phyloP scores from a whole-genome alignment of 2,888 invertebrate species.

The Brenthis ino region DNA sequence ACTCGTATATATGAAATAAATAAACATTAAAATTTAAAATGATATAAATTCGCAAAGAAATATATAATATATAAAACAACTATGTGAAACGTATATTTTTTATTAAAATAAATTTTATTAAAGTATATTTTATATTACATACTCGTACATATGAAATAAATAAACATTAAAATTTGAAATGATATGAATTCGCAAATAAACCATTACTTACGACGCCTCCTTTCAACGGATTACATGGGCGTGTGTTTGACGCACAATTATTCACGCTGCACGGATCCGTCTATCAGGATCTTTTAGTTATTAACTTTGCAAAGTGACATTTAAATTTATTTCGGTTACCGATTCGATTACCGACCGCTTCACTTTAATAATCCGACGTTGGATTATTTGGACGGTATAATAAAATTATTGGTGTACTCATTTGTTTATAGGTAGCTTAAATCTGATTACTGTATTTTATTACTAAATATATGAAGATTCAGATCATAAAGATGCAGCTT shows the following conservation, averaged over 20 bases:
- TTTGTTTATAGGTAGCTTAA: background rate
- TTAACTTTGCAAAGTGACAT: constrained; percentile 42
- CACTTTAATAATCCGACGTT: constrained; percentile 20
- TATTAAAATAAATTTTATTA: background rate
- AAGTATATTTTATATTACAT: background rate
- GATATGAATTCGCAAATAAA: constrained; percentile 20
- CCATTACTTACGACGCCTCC: constrained; percentile 19
- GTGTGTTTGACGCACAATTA: constrained; percentile 51
- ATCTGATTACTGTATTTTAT: background rate
- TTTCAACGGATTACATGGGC: constrained; percentile 18
- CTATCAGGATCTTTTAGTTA: constrained; percentile 42
- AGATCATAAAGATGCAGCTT: no score
- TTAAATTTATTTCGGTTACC: constrained; percentile 31
- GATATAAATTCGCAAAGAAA: constrained; percentile 17
- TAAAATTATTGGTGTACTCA: background rate
- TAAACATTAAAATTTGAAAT: background rate
- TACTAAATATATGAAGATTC: background rate
- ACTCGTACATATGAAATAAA: no score
- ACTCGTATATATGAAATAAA: no score
- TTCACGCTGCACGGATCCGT: constrained; percentile 44
- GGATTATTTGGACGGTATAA: constrained; percentile 7
- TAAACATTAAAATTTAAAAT: background rate
- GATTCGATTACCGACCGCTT: constrained; percentile 23
- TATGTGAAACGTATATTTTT: background rate
- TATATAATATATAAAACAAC: no score